Base-by-base conservation (phyloP, 1,140 invertebrate genomes). In the Druon quercuslanigerum region DNA sequence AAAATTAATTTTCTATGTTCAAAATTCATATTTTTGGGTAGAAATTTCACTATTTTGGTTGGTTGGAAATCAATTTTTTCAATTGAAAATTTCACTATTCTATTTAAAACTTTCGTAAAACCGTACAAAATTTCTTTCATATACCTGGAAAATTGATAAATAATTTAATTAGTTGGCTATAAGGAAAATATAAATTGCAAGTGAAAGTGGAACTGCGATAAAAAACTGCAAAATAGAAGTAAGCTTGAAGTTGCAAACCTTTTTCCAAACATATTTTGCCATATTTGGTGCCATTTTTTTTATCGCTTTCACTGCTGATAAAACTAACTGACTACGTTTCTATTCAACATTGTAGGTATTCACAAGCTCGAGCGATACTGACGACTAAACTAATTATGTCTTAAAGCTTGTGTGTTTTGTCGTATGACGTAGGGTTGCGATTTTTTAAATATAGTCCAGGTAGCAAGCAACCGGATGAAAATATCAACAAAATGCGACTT, bases 341-440 rank as follows among this genome's bases (percentile, higher is more conserved):
- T 73, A 51, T 66, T 74, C 82, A 84, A 86, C 77, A 85, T 84
- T 82, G 81, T 86, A 87, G 71, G 83, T 86, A 82, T 86, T 87
- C 84, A 72, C 74, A 2, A 71, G 52, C 51, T 51, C 60, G 66
- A 75, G 50, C 72, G 54, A 20, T 25, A 78, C 14, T 57, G 70
- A 71, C 50, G 17, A 60, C 75, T 87, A 87, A 87, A 81, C 82
- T 84, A 77, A 87, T 87, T 87, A 87, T 54, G 60, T 70, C n/a
- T 71, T 56, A 74, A 19, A 76, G 78, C 56, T 50, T 20, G 71
- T 79, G 6, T 46, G 78, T n/a, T n/a, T n/a, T 77, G 75, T 50
- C 19, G 57, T 78, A 51, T 72, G 78, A 77, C 75, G 75, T 76
- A 77, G 77, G 51, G 75, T 80, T 72, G 72, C 77, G 20, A 75